Evolutionary conservation across 2,113 vertebrate species (phyloP).

Genomic region (Antechinus flavipes): DNA sequence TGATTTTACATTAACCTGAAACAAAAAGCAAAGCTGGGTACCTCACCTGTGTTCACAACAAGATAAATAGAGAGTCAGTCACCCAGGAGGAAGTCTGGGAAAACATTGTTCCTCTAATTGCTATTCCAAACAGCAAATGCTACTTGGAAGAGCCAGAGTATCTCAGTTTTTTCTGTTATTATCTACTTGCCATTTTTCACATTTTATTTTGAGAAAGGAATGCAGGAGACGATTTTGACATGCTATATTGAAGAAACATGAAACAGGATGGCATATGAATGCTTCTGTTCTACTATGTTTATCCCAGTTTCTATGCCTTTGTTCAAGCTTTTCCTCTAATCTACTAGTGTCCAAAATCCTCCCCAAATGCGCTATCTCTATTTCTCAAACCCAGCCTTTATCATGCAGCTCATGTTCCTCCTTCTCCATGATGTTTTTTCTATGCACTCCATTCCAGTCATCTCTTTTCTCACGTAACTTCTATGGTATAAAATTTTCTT

Average conservation of each 20-base stretch:
- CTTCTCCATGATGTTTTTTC: background rate
- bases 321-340: background rate
- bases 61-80: slow-evolving; percentile 36
- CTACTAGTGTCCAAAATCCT: background rate
- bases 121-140: slow-evolving; percentile 55
- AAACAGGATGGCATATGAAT: background rate
- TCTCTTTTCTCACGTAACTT: background rate
- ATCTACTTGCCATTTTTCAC: background rate
- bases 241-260: background rate
- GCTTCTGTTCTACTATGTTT: background rate
- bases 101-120: slow-evolving; percentile 50
- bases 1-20: slow-evolving; percentile 55
- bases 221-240: background rate
- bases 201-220: background rate
- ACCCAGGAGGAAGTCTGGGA: background rate
- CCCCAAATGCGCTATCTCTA: background rate
- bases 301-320: background rate
- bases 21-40: slow-evolving; percentile 1
- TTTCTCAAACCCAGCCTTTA: background rate
- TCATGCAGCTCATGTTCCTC: background rate
- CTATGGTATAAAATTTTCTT: background rate
- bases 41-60: slow-evolving; percentile 32
- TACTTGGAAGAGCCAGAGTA: slow-evolving; percentile 27
- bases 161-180: slow-evolving; percentile 31
- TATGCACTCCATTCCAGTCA: background rate